Base-by-base conservation (phyloP, 2,888 invertebrate species). In the Odontocerum albicorne region DNA sequence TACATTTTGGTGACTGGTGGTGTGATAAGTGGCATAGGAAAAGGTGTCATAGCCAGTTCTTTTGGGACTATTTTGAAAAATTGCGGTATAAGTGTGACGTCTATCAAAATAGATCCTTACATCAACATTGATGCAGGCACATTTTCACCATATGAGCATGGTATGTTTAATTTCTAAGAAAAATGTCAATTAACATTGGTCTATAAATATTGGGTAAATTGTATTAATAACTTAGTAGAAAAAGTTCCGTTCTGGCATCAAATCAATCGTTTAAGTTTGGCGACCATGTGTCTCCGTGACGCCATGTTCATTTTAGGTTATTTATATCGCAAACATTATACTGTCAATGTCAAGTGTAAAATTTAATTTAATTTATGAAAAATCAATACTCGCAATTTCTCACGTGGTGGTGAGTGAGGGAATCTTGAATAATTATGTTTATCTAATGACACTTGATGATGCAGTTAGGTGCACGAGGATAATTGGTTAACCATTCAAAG, bases 71-170 rank as follows among this genome's bases (percentile, higher is more conserved):
- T 96, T 67, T 79, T 99, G 31, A 97, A 98, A 77, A 90, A 93
- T 66, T 93, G 93, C 70, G 96, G 96, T 21, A 88, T 97, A 62
- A 87, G 90, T 73, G 97, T 99, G 49, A 97, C 99, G 51, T 94
- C 96, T 38, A 99, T 99, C 67, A 99, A 99, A 83, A 99, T 99
- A 70, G 99, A 99, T 74, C 99, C 99, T 0, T 99, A 99, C 70
- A 94, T 99, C 63, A 99, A 99, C 75, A 95, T 99, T 59, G 99
- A 99, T 73, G 98, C 98, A 62, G 98, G 98, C 57, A 98, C 98
- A 16, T 99, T 99, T 77, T 97, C 97, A 7, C 98, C 98, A 0
- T 98, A 96, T 68, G 98, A 99, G 70, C 98, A 99, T 72, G 98
- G 97, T 95, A 45, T n/a, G n/a, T n/a, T n/a, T n/a, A n/a, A n/a